Evolutionary conservation across 2,113 vertebrate species (phyloP), one percentile per base, ranked within the genome.

Genomic region (Poeciliopsis retropinna): DNA sequence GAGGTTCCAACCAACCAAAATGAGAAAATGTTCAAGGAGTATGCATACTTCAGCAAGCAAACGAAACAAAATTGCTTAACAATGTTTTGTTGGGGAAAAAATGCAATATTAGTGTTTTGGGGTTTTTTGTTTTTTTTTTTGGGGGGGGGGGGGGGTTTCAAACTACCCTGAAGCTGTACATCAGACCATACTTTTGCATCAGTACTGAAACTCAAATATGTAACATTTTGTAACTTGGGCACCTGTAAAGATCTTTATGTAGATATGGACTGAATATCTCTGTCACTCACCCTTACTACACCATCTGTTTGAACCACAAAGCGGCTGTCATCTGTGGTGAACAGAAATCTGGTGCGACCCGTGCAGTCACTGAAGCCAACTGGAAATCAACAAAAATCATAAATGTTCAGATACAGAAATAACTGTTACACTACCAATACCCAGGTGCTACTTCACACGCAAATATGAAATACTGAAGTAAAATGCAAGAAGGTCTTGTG

Each of bases 281-380:
- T n/a, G 11, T 27, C 47, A 85, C 91, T 91, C 44, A 94, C 77
- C 47, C 28, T 81, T 28, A 95, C 28, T 0, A 57, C 19, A 0
- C 92, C 93, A n/a, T 94, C 86, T 1, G 62, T 30, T 5, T 82
- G 69, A 2, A 94, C 84, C 3, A 8, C 2, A 83, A 95, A 92
- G 17, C 80, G 84, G 1, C 10, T 65, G 80, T 93, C 84, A 9
- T 67, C 67, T 0, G 78, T 83, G 3, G 6, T 25, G 34, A 92
- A 91, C 3, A 32, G 1, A 15, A 85, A 79, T 6, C n/a, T 54
- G 0, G 13, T 70, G 22, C 71, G 90, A 25, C 67, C 81, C 3
- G 81, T 81, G 62, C 93, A 94, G 83, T 89, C 88, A 11, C 70
- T 75, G 67, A 94, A 92, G 63, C 25, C 70, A 73, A 94, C 94